Base-by-base conservation (phyloP, 2,113 vertebrate genomes). In the Xenopus borealis region DNA sequence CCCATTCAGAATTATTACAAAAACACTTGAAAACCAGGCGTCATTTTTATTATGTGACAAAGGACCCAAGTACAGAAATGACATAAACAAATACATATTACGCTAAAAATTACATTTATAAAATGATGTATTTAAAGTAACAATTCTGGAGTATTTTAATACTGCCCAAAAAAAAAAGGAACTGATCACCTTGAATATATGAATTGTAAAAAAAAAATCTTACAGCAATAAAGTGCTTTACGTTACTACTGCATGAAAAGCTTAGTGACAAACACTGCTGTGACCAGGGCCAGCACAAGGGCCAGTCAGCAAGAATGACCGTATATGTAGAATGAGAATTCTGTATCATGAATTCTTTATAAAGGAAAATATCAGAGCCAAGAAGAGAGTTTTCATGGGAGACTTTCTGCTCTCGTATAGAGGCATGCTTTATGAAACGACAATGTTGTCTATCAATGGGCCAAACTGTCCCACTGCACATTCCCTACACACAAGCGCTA, bases 161-260 rank as follows among this genome's bases (percentile, higher is more conserved):
- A 89, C 93, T 92, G 92, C 90, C 30, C n/a, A 58, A 58, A 68
- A 66, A 58, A 68, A 66, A 80, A 88, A 88, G 82, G 82, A 83
- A 59, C 20, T 12, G 53, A 46, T 78, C 78, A 78, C 19, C n/a
- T 78, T 73, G 46, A 78, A 81, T 85, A 77, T 23, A 13, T 3
- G 62, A 66, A 68, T 7, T 9, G 14, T 55, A 16, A 50, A 16
- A 55, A 12, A 44, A 16, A 16, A 40, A 77, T 62, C 71, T 81
- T 75, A 86, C 88, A 88, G 88, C 88, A 81, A 82, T 91, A 72
- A 89, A 88, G 91, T 86, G 89, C 89, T 89, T 86, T 81, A 69
- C 68, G 81, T 16, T 65, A 66, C 80, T 7, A n/a, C 75, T 79
- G 53, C 27, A 70, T 13, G 6, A 45, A 18, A 69, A 16, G 30